Conservation (phyloP, 2,113 vertebrate genomes). For the Chloropsis cyanopogon region DNA sequence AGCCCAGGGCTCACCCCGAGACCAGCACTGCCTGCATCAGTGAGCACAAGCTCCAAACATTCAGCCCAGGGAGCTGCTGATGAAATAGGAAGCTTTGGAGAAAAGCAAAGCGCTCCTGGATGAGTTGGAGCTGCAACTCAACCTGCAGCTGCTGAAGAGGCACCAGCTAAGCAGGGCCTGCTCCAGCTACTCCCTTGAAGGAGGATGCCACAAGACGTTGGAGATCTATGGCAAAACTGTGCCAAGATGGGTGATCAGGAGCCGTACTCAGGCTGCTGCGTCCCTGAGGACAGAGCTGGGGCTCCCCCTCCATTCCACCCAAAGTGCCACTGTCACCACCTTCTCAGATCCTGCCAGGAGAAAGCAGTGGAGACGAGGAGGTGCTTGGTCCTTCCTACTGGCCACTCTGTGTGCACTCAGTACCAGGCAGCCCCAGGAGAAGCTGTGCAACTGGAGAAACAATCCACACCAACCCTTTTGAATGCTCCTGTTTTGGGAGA, state of each 20-base stretch:
- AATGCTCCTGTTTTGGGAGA: background rate
- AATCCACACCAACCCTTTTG: fast-evolving
- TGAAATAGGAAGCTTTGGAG: background rate
- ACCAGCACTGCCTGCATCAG: fast-evolving
- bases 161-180: background rate
- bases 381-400: fast-evolving
- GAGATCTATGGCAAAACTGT: fast-evolving
- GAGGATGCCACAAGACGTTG: fast-evolving
- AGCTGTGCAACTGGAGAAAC: fast-evolving
- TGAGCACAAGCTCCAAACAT: background rate
- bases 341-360: background rate
- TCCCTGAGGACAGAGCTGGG: background rate
- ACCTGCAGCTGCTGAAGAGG: background rate
- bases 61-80: background rate
- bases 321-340: fast-evolving
- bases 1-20: background rate
- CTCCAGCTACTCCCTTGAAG: background rate
- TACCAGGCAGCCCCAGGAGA: fast-evolving
- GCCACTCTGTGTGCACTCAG: fast-evolving
- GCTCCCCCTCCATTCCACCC: background rate
- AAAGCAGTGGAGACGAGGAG: fast-evolving
- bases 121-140: background rate
- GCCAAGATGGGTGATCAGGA: fast-evolving
- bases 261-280: background rate
- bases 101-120: background rate